Percentiles rank a stretch among this genome's conserved stretches.
These are phyloP conservation scores for Passerculus sandwichensis DNA, from an alignment of 2,797 vertebrate species.

Conservation along the genomic window DNA sequence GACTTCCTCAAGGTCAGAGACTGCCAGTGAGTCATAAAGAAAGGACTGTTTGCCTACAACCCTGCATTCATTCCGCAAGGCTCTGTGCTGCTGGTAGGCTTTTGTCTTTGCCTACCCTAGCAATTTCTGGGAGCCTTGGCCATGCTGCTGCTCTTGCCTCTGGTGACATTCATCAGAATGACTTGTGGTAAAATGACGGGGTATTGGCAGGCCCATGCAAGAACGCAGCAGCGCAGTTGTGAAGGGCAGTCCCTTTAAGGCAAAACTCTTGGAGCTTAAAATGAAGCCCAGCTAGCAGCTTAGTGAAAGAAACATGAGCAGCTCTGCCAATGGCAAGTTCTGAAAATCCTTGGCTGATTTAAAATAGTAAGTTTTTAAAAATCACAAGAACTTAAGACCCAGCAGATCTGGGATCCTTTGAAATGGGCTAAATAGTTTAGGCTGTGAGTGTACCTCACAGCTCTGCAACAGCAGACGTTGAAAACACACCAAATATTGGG, in stretches of 20 bases:
- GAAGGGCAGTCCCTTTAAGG: background rate
- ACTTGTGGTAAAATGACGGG: background rate
- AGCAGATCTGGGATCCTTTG: background rate
- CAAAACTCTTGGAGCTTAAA: background rate
- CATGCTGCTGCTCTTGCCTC: background rate
- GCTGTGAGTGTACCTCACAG: background rate
- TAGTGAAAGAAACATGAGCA: background rate
- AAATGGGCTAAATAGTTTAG: background rate
- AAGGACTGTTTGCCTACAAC: slow-evolving; percentile 50
- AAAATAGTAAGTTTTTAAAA: background rate
- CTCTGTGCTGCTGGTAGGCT: background rate
- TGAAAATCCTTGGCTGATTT: background rate
- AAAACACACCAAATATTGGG: background rate
- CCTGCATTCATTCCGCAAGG: slow-evolving; percentile 7
- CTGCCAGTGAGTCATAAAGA: slow-evolving; percentile 35
- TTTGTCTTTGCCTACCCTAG: slow-evolving; percentile 12
- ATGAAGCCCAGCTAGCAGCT: background rate
- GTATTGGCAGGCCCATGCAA: background rate
- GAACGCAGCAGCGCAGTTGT: background rate
- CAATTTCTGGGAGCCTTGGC: slow-evolving; percentile 14
- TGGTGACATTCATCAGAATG: background rate
- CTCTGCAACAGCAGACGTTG: background rate
- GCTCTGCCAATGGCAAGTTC: background rate
- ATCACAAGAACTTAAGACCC: background rate
- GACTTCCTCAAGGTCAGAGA: slow-evolving; percentile 67